Evolutionary conservation across 1,140 invertebrate genomes (phyloP), one percentile per base, ranked within the genome.

Genomic region (Pygmarrhopalites habei): DNA sequence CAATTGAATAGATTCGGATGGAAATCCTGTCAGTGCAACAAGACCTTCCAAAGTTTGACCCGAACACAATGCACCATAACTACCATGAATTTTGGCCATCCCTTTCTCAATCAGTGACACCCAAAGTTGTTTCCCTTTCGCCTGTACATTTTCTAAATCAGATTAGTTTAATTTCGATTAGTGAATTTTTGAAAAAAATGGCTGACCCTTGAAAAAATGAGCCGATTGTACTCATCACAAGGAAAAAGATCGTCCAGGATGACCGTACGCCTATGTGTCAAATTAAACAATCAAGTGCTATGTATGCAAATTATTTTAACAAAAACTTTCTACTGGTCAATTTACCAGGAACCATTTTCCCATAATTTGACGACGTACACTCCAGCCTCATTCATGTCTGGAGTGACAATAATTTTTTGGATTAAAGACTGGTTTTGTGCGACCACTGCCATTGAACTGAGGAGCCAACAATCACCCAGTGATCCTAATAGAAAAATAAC

Each of bases 41-140:
- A 98, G 78, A 46, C 92, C 95, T 83, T 98, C 95, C 70, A 97
- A 93, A 49, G 92, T 91, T 68, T 93, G 79, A 2, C 95, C 95
- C 0, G 93, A 95, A 1, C 95, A 90, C 25, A 98, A 77, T 1
- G 92, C 90, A 75, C 96, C 93, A 75, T 98, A 99, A 75, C 92
- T 95, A 43, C 95, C 95, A 77, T 96, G 91, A 64, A 96, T 83
- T 79, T 99, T 99, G 2, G 95, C 95, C 25, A 98, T 88, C 0
- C 94, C 95, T 79, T 99, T 99, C 77, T 99, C 95, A 66, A 99
- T 97, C 25, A 99, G 77, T 1, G 95, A 93, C 49, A 98, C 94
- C 95, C 95, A 99, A 25, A 99, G 78, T 75, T 99, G 94, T 79
- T 91, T 92, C 73, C 92, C 82, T 79, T 94, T 95, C 2, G 93